Evolutionary conservation across 2,113 vertebrate species (phyloP), one percentile per base, ranked within the genome.

Genomic region (Ochotona princeps): DNA sequence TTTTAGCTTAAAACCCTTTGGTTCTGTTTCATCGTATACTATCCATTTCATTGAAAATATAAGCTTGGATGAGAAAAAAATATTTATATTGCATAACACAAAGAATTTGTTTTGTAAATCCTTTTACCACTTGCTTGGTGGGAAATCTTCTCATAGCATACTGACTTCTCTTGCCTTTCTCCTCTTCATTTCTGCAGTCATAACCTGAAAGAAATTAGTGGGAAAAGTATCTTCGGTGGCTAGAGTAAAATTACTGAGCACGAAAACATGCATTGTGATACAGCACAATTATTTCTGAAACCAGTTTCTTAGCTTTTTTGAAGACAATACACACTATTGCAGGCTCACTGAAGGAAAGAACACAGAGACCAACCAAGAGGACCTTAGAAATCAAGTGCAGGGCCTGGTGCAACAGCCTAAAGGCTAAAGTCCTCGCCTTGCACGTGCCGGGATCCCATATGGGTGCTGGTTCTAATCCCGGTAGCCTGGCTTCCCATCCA

Each of bases 181-280:
- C 9, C 2, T 1, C 9, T 54, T 25, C 7, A 1, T 69, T 84
- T 72, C 66, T 89, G 12, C 12, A 61, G 35, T 69, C 72, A 72
- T 90, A 89, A 70, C 79, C 25, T 26, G 12, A 86, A 89, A 32
- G 70, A 91, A 90, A 76, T 86, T 26, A 79, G 18, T 80, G 3
- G 87, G 61, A 79, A 88, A 85, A 21, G 0, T 63, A 23, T 73
- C 65, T n/a, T 47, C 44, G 91, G 35, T 57, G 7, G 7, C 60
- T 80, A 57, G 61, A 72, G 51, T 67, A 74, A 84, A 90, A 67
- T 51, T 84, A 66, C 5, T 67, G 63, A 80, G 25, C 5, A 61
- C 9, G 6, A 23, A 8, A 38, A 65, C 54, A 1, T 54, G 26
- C 18, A 87, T 44, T 76, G 9, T 57, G 51, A 89, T 63, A 78